A percentile compares a stretch with the other conserved stretches of the same genome.
Conservation (phyloP, 1,140 invertebrate species). For the Pollicipes pollicipes region DNA sequence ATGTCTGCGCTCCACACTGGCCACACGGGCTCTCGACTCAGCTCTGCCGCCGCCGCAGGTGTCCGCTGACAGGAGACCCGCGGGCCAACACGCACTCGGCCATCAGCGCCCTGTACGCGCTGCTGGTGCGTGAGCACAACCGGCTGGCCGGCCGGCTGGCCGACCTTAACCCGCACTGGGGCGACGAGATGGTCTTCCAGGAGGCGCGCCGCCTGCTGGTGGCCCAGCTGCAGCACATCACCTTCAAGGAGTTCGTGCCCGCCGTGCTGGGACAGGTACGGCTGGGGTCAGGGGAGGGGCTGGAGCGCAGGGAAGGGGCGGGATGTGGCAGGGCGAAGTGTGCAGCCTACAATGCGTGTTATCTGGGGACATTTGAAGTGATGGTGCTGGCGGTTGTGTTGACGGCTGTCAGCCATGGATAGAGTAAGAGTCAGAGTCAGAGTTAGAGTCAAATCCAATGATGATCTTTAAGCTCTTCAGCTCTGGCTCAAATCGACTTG, state of each 20-base stretch:
- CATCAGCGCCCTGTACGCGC: slow-evolving; percentile 29
- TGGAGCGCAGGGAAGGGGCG: too few species aligned
- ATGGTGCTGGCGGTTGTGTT: too few species aligned
- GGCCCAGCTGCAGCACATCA: slow-evolving; percentile 40
- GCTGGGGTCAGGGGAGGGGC: too few species aligned
- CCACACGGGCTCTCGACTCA: too few species aligned
- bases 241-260: slow-evolving; percentile 36
- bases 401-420: too few species aligned
- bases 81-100: slow-evolving; percentile 52
- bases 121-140: slow-evolving; percentile 38
- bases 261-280: slow-evolving; percentile 27
- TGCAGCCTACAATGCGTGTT: not conserved
- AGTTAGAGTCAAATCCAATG: too few species aligned
- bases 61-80: slow-evolving; percentile 37
- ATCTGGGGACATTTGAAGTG: not conserved
- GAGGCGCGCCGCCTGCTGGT: slow-evolving; percentile 34
- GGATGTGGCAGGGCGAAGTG: not conserved
- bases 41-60: slow-evolving; percentile 20
- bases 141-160: slow-evolving; percentile 26
- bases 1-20: not conserved
- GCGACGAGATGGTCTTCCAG: slow-evolving; percentile 43
- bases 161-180: slow-evolving; percentile 50
- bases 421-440: too few species aligned
- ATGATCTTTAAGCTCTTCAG: not conserved
- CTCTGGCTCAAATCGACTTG: too few species aligned